Conservation (phyloP, 1,140 invertebrate genomes). For the Cepaea nemoralis region DNA sequence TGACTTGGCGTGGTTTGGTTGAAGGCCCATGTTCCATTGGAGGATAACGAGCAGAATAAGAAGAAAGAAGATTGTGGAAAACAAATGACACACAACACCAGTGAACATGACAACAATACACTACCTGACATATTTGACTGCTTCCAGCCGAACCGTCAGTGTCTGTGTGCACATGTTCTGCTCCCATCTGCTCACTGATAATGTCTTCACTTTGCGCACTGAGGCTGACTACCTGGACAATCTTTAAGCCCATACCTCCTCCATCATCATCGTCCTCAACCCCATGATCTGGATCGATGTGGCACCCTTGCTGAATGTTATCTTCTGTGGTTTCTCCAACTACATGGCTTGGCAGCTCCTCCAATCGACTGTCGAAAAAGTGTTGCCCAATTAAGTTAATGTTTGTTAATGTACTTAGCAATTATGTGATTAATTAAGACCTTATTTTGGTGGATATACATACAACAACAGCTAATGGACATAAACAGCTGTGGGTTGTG, state of each 20-base stretch:
- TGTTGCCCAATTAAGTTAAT: too few relatives aligned
- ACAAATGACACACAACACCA: too few relatives aligned
- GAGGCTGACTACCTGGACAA: constrained; percentile 62
- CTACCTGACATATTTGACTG: not conserved
- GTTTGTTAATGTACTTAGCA: too few relatives aligned
- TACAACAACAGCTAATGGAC: too few relatives aligned
- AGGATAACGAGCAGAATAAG: too few relatives aligned
- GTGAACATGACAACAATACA: not conserved
- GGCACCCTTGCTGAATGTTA: not conserved
- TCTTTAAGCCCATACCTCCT: constrained; percentile 59
- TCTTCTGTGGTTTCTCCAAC: not conserved
- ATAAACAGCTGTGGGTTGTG: too few relatives aligned
- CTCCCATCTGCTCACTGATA: not conserved
- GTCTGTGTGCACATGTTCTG: not conserved
- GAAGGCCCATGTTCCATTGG: too few relatives aligned
- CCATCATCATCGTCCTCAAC: constrained; percentile 22
- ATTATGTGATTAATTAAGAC: too few relatives aligned
- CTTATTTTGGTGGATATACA: too few relatives aligned
- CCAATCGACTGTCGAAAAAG: not conserved
- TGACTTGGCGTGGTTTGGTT: too few relatives aligned
- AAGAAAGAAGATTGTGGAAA: too few relatives aligned
- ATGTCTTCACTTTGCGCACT: constrained; percentile 45
- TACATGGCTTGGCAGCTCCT: not conserved
- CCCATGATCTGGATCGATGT: not conserved
- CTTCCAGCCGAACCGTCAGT: not conserved